Evolutionary conservation across 2,113 vertebrate species (phyloP), one percentile per base, ranked within the genome.

Genomic region (Trochalopteron elliotii): DNA sequence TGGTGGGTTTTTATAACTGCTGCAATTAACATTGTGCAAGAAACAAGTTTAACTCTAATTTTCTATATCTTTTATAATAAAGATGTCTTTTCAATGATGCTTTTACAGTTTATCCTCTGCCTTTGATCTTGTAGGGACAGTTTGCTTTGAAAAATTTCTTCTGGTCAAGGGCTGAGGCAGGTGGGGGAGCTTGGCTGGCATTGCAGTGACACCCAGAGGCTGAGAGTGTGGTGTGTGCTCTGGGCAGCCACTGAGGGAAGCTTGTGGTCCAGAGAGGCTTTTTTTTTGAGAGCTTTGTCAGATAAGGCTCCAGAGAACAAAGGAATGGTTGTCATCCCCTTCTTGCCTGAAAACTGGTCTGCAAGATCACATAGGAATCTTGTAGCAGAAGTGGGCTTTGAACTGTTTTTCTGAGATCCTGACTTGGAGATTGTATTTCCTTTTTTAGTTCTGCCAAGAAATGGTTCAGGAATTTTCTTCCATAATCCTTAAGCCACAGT

Each of bases 31-130:
- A 18, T 57, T 93, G 84, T 91, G 89, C 83, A 68, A 90, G 53
- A 80, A 92, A 94, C 40, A 90, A 78, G 53, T 63, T 87, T 64
- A 92, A 96, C 89, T 78, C 69, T 84, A 81, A 93, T 97, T 96
- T 97, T 97, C 94, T 97, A 88, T 94, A 70, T 85, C 65, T 97
- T 98, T 98, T 95, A 87, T 96, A 98, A 98, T 98, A 98, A 98
- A 98, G 90, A n/a, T 60, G 35, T 94, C 60, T 94, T 98, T 75
- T 63, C 59, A 30, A 0, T 24, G 16, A 9, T 40, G 61, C 7
- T 75, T 94, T 65, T 83, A 21, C n/a, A 82, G 13, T 31, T 77
- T 37, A 12, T 50, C 64, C 47, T 86, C 59, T 72, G 49, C 31
- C 45, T 87, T 52, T 55, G 44, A 30, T 68, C 21, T 37, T 67